Base-by-base conservation (phyloP, 1,140 invertebrate species). In the Zophobas atratus region DNA sequence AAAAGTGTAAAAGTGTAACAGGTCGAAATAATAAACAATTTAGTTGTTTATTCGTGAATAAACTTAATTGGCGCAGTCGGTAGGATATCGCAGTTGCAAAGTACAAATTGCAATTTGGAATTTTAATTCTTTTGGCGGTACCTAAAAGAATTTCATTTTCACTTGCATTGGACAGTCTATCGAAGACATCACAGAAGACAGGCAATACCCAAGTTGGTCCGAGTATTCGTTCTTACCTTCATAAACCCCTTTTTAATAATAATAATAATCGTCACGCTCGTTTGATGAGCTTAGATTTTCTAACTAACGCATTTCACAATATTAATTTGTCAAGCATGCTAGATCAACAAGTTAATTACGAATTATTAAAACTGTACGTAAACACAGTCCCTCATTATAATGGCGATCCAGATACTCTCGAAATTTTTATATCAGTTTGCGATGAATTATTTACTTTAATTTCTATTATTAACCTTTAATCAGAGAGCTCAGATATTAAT, bases 371-470 rank as follows among this genome's bases (percentile, higher is more conserved):
- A 60, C 20, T 77, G 6, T 67, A 70, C n/a, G 46, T 80, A 5
- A 76, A 80, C 34, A 75, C 41, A 2, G 77, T 80, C 39, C 72
- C 76, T 35, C 20, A 43, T 1, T 75, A 77, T 57, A 43, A 80
- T 36, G 79, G 79, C 35, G 60, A 80, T 74, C 35, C 41, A 46
- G 6, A 74, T 51, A 79, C 75, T 1, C 75, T 79, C 56, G 49
- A 38, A 70, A 70, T 79, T 20, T 80, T 80, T 53, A 74, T 80
- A 46, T 34, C 34, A 38, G 8, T 6, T 39, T 80, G 63, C 32
- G 79, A 78, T 36, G 57, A 63, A 63, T 51, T 78, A 39, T 41
- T 75, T 39, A 1, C 20, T 20, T 20, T 39, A 76, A 1, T 49
- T 80, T 1, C 34, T 57, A 77, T 36, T 39, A 46, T 70, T 48